phyloP scores from a whole-genome alignment of 1,140 invertebrate species.

The Adelges cooleyi region DNA sequence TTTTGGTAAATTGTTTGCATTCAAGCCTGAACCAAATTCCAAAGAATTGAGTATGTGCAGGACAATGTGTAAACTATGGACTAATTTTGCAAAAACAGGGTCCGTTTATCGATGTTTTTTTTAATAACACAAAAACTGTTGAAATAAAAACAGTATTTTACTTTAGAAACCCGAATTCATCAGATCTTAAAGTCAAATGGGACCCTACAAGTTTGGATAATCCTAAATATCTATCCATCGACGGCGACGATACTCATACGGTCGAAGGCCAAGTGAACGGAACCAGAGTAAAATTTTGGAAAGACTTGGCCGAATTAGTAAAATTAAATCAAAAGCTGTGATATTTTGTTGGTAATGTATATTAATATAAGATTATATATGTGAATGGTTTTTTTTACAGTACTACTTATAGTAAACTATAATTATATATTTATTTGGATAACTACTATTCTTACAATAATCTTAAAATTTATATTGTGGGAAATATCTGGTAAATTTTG shows the following conservation, averaged over 20 bases:
- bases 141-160: no score
- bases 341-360: no score
- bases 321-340: constrained; percentile 9
- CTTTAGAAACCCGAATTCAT: constrained; percentile 16
- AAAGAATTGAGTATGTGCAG: neutral
- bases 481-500: no score
- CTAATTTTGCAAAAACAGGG: neutral
- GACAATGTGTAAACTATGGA: neutral
- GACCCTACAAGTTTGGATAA: neutral
- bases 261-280: neutral
- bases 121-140: neutral
- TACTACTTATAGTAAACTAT: neutral
- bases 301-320: neutral
- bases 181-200: neutral
- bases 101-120: neutral
- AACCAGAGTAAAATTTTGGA: neutral
- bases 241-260: neutral
- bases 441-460: neutral
- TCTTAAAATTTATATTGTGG: no score
- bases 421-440: neutral
- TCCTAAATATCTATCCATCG: constrained; percentile 7
- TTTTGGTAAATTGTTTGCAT: neutral
- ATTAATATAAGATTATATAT: no score
- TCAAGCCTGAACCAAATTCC: neutral
- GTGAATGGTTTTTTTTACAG: no score